Base-by-base conservation (phyloP, 2,888 invertebrate genomes). In the Chesias legatella region DNA sequence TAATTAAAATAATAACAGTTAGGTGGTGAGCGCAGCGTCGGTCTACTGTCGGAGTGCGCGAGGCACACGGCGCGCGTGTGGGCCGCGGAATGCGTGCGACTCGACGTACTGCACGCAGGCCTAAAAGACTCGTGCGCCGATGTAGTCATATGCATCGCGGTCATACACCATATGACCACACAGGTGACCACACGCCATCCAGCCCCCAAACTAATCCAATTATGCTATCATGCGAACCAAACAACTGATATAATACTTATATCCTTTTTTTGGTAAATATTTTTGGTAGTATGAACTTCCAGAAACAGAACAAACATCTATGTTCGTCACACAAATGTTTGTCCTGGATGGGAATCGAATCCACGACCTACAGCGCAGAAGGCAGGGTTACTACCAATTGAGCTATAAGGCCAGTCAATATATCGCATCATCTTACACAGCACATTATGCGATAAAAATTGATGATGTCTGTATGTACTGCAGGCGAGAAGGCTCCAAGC, bases 151-250 rank as follows among this genome's bases (percentile, higher is more conserved):
- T 97, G 97, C 73, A 96, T 99, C 58, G 99, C 99, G 1, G 99
- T 99, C 0, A 92, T 99, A 59, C 99, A 99, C 78, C 99, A 99
- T 82, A 90, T 99, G 49, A 94, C 97, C 7, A 97, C 93, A 10
- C 77, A 90, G 78, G 93, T 93, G 63, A 67, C 71, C 51, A 7
- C 23, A 1, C 5, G 3, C 7, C 7, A 10, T 38, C 9, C 7
- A n/a, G 10, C 9, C 6, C 11, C 3, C 3, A 22, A 22, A 10
- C 6, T 24, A 7, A 17, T 20, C 7, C 7, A 24, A 6, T 20
- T 26, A 24, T 25, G 0, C 23, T 23, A n/a, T n/a, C n/a, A n/a
- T n/a, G n/a, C n/a, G n/a, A n/a, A n/a, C n/a, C n/a, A n/a, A n/a
- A n/a, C n/a, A n/a, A n/a, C n/a, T n/a, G n/a, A n/a, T n/a, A n/a